phyloP scores from a whole-genome alignment of 1,140 invertebrate genomes.

The Euglossa dilemma region DNA sequence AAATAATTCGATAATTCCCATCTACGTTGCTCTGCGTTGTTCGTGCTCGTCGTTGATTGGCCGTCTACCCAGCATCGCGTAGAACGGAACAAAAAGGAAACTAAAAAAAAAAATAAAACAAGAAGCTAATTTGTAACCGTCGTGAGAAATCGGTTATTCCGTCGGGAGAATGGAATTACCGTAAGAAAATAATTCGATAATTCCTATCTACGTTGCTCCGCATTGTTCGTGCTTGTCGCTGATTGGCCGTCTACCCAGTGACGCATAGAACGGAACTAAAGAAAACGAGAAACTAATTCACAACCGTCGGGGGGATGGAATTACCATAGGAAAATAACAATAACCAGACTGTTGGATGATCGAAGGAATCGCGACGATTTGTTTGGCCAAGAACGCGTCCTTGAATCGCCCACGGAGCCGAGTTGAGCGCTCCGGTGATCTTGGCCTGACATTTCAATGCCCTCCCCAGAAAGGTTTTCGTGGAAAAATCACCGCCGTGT shows the following conservation, averaged over 20 bases:
- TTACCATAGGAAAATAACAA: not conserved
- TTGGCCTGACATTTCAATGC: conserved; percentile 64
- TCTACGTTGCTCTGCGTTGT: not conserved
- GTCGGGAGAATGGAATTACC: conserved; percentile 1
- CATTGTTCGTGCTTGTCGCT: not conserved
- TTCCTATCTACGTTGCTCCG: not conserved
- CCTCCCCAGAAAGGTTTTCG: conserved; percentile 30
- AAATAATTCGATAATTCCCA: too few species aligned
- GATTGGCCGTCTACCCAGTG: not conserved
- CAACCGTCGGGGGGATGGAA: not conserved
- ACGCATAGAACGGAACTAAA: not conserved
- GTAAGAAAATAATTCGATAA: not conserved
- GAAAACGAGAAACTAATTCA: conserved; percentile 4
- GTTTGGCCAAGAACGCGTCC: conserved; percentile 48
- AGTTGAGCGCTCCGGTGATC: conserved; percentile 64
- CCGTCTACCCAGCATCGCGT: not conserved
- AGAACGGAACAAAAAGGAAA: not conserved
- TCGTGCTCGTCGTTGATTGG: too few species aligned
- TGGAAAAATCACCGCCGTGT: conserved; percentile 17
- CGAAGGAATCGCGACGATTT: conserved; percentile 17
- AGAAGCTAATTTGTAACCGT: not conserved
- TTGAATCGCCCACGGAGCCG: conserved; percentile 55
- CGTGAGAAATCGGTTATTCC: not conserved
- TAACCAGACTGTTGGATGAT: conserved; percentile 3
- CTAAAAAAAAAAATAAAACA: too few species aligned